Conservation (phyloP, 2,888 invertebrate genomes). For the Drosophila multiciliata region DNA sequence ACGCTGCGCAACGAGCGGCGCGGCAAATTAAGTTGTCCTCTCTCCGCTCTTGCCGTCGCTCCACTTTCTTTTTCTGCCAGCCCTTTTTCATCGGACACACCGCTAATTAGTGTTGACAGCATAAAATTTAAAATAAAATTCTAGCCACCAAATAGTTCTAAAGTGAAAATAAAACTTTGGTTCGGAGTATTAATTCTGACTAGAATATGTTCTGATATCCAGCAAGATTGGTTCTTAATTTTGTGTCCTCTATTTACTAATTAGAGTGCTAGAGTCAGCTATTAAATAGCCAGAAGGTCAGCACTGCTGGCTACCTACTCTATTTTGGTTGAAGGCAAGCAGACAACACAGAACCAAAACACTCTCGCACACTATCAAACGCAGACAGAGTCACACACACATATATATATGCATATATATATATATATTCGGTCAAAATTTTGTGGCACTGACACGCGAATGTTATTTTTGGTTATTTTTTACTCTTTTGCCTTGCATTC, state of each 20-base stretch:
- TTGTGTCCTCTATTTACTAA: not conserved
- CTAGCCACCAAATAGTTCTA: not conserved
- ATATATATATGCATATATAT: slow-evolving; percentile 8
- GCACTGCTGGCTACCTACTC: slow-evolving; percentile 46
- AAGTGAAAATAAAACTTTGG: not conserved
- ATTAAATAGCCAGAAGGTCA: slow-evolving; percentile 5
- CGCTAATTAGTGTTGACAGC: slow-evolving; percentile 6
- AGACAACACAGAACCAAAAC: slow-evolving; percentile 16
- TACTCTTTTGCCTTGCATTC: slow-evolving; percentile 28
- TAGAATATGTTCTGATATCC: not conserved
- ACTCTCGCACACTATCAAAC: slow-evolving; percentile 14
- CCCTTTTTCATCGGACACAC: slow-evolving; percentile 51
- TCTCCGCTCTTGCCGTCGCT: slow-evolving; percentile 23
- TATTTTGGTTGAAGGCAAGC: slow-evolving; percentile 56
- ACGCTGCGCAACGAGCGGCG: slow-evolving; percentile 68
- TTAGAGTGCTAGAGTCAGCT: not conserved
- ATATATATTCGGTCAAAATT: slow-evolving; percentile 40
- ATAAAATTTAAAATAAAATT: not conserved
- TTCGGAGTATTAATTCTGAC: not conserved
- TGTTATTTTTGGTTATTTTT: slow-evolving; percentile 9
- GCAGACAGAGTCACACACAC: slow-evolving; percentile 17
- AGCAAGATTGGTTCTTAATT: not conserved
- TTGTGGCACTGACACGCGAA: slow-evolving; percentile 64
- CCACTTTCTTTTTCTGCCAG: slow-evolving; percentile 36
- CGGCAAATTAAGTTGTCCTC: slow-evolving; percentile 45